phyloP scores from a whole-genome alignment of 2,113 vertebrate species.

The Turnix velox region DNA sequence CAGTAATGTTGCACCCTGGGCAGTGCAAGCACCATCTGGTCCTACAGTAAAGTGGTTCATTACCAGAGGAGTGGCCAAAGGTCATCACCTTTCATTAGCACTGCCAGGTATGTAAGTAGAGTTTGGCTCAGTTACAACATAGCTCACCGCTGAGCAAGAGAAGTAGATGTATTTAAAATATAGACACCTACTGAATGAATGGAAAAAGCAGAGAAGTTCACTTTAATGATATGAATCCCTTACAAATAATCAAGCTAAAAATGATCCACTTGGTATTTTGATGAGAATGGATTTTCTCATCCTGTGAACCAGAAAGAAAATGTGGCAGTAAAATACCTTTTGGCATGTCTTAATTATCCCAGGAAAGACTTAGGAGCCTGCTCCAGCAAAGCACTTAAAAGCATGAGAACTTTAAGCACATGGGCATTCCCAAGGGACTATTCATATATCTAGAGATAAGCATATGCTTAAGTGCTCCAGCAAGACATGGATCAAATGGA shows the following conservation, averaged over 20 bases:
- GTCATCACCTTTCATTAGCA: constrained; percentile 33
- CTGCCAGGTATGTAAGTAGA: constrained; percentile 24
- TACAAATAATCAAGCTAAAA: constrained; percentile 64
- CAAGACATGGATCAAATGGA: constrained; percentile 14
- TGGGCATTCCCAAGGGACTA: constrained; percentile 21
- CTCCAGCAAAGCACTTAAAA: constrained; percentile 49
- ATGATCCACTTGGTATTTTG: constrained; percentile 59
- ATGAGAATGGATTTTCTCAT: constrained; percentile 72
- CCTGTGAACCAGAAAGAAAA: constrained; percentile 67
- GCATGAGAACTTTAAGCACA: constrained; percentile 17
- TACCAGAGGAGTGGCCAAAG: constrained; percentile 21
- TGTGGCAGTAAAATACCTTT: constrained; percentile 44
- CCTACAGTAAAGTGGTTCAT: constrained; percentile 3
- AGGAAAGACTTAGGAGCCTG: constrained; percentile 46
- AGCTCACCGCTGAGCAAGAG: neutral
- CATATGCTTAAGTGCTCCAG: constrained; percentile 32
- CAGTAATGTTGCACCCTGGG: constrained; percentile 19
- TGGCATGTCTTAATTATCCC: constrained; percentile 56
- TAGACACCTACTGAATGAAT: neutral
- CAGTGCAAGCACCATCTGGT: constrained; percentile 38
- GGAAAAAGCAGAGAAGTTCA: constrained; percentile 1
- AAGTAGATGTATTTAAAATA: neutral
- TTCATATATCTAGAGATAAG: constrained; percentile 45
- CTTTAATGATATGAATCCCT: constrained; percentile 3
- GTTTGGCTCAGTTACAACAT: constrained; percentile 8